Percentiles rank a stretch among this genome's conserved stretches.
These are phyloP conservation scores for Pseudolycoriella hygida DNA, from an alignment of 2,888 invertebrate species.

Conservation along the genomic window DNA sequence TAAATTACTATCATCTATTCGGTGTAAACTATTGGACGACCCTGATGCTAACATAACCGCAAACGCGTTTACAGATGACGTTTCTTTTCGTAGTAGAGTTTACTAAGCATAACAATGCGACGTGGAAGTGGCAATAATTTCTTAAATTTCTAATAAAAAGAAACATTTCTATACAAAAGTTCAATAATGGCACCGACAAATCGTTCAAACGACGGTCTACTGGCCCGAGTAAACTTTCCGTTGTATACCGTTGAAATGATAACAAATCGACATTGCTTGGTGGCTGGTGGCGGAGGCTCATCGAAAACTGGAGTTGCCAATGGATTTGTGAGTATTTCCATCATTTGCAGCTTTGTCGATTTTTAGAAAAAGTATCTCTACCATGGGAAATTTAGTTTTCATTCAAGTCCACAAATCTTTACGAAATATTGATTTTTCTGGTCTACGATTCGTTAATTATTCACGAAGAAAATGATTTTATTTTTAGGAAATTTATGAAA, in stretches of 20 bases:
- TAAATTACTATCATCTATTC: no score
- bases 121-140: neutral
- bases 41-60: no score
- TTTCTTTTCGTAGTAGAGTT: no score
- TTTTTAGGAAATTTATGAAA: constrained; percentile 78
- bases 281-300: constrained; percentile 94
- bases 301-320: constrained; percentile 95
- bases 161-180: no score
- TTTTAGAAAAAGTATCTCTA: no score
- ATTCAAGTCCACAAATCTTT: no score
- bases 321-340: constrained; percentile 65
- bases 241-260: constrained; percentile 80
- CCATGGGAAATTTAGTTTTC: no score
- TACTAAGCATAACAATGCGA: neutral
- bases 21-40: no score
- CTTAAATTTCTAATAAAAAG: neutral
- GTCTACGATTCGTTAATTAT: no score
- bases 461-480: constrained; percentile 7
- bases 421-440: no score
- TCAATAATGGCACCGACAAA: neutral
- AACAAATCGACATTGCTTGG: constrained; percentile 81
- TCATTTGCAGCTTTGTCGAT: no score
- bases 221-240: constrained; percentile 84
- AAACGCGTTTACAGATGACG: no score
- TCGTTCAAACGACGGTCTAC: constrained; percentile 38